Conservation (phyloP, 2,113 vertebrate genomes). For the Oenanthe melanoleuca region DNA sequence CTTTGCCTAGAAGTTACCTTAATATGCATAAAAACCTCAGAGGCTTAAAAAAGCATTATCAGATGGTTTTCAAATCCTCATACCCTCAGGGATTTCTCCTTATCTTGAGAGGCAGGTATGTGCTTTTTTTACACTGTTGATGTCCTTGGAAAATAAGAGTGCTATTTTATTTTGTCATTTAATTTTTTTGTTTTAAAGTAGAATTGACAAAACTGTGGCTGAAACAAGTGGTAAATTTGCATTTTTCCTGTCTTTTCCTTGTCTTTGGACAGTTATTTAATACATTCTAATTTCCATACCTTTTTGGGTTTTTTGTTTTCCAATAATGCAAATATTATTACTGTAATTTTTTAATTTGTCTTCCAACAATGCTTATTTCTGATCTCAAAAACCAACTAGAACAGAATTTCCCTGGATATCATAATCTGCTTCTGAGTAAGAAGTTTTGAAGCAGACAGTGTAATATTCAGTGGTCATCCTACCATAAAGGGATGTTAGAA, state of each 20-base stretch:
- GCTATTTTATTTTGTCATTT: background rate
- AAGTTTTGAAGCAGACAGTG: background rate
- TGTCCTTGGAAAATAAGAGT: background rate
- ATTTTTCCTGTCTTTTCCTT: background rate
- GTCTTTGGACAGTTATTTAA: background rate
- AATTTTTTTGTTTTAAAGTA: background rate
- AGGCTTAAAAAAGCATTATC: background rate
- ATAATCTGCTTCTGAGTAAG: background rate
- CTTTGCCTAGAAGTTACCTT: background rate
- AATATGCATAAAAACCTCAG: background rate
- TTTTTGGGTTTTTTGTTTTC: background rate
- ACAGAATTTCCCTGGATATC: background rate
- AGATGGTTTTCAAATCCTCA: background rate
- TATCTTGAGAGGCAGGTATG: background rate
- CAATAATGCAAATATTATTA: background rate
- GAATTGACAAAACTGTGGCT: background rate
- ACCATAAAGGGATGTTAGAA: background rate
- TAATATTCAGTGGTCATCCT: background rate
- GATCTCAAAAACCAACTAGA: background rate
- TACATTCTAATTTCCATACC: fast-evolving
- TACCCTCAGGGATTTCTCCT: background rate
- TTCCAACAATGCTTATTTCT: background rate
- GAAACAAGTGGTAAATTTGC: fast-evolving
- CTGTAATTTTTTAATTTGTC: background rate
- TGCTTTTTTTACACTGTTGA: background rate